Percentiles rank a stretch among this genome's conserved stretches.
phyloP scores from a whole-genome alignment of 2,797 vertebrate genomes.

The Avahi laniger region DNA sequence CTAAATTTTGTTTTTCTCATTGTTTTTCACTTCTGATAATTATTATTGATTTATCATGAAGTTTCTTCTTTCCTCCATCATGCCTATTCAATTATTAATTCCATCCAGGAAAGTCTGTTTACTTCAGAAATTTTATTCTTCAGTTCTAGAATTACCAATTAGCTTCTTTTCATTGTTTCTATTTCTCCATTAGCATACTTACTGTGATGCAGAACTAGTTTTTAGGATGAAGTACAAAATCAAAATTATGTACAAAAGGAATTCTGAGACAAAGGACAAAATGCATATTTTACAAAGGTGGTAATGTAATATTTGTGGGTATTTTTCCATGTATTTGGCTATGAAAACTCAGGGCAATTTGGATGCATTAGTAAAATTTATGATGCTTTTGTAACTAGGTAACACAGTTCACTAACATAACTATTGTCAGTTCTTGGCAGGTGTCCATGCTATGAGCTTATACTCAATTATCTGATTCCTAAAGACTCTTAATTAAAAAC shows the following conservation, averaged over 20 bases:
- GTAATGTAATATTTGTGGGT: neutral
- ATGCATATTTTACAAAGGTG: neutral
- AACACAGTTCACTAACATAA: conserved; percentile 60
- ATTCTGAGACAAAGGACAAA: neutral
- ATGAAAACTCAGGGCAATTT: conserved; percentile 30
- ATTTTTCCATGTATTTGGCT: conserved; percentile 27
- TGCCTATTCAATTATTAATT: neutral
- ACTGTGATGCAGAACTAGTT: neutral
- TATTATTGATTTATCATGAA: neutral
- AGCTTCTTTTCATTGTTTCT: neutral
- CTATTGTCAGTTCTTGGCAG: conserved; percentile 70
- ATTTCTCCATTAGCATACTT: neutral
- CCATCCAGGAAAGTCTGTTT: neutral
- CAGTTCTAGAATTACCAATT: neutral
- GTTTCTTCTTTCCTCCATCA: neutral
- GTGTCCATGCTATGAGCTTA: conserved; percentile 56
- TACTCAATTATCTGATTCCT: conserved; percentile 66
- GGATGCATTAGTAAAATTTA: conserved; percentile 29
- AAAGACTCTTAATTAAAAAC: conserved; percentile 75
- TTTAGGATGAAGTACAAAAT: neutral
- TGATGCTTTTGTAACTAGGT: conserved; percentile 67
- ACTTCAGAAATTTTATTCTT: neutral
- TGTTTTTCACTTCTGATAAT: neutral
- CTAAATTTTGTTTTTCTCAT: neutral
- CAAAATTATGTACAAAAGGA: neutral